These are phyloP conservation scores for Odontothrips loti DNA, from an alignment of 2,888 invertebrate species.

Conservation along the genomic window DNA sequence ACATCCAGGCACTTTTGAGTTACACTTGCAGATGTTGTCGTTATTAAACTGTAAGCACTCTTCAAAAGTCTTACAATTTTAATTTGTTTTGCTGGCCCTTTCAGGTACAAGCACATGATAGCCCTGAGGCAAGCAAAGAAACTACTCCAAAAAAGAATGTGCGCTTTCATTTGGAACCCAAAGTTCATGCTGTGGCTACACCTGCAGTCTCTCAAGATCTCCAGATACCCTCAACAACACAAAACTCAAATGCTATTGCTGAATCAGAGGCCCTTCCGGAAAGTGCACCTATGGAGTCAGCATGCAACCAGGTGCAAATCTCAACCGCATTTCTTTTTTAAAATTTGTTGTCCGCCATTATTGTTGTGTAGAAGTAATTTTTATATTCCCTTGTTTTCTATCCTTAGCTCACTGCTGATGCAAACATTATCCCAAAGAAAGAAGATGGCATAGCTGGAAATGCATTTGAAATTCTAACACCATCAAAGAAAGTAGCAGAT, in stretches of 20 bases:
- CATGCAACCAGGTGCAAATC: background rate
- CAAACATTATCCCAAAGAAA: background rate
- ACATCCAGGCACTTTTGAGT: background rate
- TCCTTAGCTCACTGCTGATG: background rate
- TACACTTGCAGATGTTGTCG: background rate
- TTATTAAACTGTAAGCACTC: background rate
- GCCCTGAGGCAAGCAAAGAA: background rate
- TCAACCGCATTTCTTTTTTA: background rate
- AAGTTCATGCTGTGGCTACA: background rate
- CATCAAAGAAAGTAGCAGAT: background rate
- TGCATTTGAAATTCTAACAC: slow-evolving; percentile 13
- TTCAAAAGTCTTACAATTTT: no score
- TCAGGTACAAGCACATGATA: background rate
- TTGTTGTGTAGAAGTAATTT: background rate
- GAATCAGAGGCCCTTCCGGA: background rate
- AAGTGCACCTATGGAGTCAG: background rate
- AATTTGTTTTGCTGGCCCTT: background rate
- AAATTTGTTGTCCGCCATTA: background rate
- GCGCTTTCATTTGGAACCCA: background rate
- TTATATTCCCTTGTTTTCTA: no score
- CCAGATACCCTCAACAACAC: background rate
- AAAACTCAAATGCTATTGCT: background rate
- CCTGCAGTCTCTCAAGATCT: background rate
- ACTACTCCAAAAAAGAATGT: background rate
- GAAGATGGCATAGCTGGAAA: background rate